Evolutionary conservation across 2,888 invertebrate genomes (phyloP).

Genomic region (Melipona beecheii): DNA sequence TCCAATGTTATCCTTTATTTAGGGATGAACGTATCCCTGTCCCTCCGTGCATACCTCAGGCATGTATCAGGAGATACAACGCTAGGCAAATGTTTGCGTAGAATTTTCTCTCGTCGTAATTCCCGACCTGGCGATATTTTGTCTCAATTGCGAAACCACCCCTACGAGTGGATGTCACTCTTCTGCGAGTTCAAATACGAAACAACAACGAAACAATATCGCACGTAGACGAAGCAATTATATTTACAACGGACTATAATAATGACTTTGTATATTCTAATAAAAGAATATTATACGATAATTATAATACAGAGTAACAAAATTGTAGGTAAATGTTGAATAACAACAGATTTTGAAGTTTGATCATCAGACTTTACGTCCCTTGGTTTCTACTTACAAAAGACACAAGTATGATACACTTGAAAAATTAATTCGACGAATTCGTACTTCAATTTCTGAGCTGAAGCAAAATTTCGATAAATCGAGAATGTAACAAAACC

Average conservation of each 20-base stretch:
- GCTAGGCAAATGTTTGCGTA: slow-evolving; percentile 69
- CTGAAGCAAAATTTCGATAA: too few relatives aligned
- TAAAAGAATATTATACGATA: background rate
- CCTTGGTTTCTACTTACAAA: too few relatives aligned
- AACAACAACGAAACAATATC: slow-evolving; percentile 13
- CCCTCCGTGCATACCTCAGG: background rate
- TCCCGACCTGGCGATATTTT: slow-evolving; percentile 69
- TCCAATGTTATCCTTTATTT: slow-evolving; percentile 35
- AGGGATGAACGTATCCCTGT: background rate
- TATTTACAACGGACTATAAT: too few relatives aligned
- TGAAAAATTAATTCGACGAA: too few relatives aligned
- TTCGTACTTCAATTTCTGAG: too few relatives aligned
- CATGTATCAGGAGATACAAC: slow-evolving; percentile 24
- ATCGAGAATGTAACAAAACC: too few relatives aligned
- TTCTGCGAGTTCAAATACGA: slow-evolving; percentile 10
- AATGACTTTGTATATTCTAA: too few relatives aligned
- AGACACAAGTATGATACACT: too few relatives aligned
- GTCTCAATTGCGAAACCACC: slow-evolving; percentile 52
- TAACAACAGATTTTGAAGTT: too few relatives aligned
- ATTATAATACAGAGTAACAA: background rate
- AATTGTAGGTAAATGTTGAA: too few relatives aligned
- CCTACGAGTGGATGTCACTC: slow-evolving; percentile 16
- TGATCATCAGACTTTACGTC: too few relatives aligned
- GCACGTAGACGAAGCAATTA: background rate
- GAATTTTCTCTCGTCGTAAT: slow-evolving; percentile 67